These are phyloP conservation scores for Neotoxoptera formosana DNA, from an alignment of 1,140 invertebrate genomes.

Conservation along the genomic window DNA sequence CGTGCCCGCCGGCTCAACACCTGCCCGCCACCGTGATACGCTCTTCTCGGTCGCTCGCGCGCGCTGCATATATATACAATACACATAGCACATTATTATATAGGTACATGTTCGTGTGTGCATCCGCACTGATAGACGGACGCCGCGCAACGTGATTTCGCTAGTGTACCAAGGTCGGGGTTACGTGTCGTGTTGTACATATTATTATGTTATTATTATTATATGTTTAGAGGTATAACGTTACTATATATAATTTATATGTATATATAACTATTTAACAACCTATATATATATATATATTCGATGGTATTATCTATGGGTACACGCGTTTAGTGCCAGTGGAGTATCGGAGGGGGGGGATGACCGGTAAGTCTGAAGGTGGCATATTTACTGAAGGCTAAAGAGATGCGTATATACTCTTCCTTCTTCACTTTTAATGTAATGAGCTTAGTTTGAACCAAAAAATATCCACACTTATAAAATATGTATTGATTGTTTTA, in stretches of 20 bases:
- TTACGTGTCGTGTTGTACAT: constrained; percentile 24
- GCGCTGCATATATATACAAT: not conserved
- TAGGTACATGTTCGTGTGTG: not conserved
- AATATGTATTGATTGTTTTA: no score
- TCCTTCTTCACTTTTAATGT: not conserved
- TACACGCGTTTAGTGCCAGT: not conserved
- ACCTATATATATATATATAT: not conserved
- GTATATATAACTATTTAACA: not conserved
- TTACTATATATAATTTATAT: constrained; percentile 21
- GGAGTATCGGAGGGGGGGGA: no score
- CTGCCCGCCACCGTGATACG: not conserved
- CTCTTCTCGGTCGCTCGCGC: not conserved
- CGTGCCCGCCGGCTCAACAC: not conserved
- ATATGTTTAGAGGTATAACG: not conserved
- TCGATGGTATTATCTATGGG: not conserved
- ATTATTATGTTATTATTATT: not conserved
- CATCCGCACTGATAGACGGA: not conserved
- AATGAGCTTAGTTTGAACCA: not conserved
- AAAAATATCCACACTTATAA: not conserved
- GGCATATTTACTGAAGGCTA: not conserved
- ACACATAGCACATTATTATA: not conserved
- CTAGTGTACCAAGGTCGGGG: constrained; percentile 49
- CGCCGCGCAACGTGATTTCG: constrained; percentile 38
- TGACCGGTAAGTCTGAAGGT: not conserved
- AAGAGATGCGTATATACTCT: not conserved